Percentiles rank a stretch among this genome's conserved stretches.
Conservation (phyloP, 2,113 vertebrate species). For the Erinaceus europaeus region DNA sequence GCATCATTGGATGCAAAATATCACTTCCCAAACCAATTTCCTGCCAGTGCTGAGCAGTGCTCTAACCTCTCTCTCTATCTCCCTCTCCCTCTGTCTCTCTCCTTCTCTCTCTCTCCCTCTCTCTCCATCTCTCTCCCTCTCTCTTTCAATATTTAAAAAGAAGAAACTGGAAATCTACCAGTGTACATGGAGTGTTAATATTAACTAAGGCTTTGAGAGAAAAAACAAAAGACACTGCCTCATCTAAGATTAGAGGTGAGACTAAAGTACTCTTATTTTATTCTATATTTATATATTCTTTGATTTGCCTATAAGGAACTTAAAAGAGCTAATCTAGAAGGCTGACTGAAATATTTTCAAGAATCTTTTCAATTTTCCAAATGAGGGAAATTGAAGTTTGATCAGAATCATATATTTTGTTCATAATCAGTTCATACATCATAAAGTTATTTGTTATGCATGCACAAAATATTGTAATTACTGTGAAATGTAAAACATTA, state of each 20-base stretch:
- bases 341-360: neutral
- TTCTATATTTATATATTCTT: neutral
- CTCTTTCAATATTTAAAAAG: no score
- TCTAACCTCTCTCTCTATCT: no score
- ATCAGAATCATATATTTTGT: neutral
- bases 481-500: no score
- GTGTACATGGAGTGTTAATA: neutral
- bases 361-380: constrained; percentile 18
- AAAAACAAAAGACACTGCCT: neutral
- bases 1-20: no score
- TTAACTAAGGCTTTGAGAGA: neutral
- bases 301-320: neutral
- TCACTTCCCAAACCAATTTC: no score
- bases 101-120: no score
- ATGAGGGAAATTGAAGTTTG: neutral
- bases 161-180: neutral
- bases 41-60: no score
- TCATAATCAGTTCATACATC: constrained; percentile 25
- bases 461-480: no score
- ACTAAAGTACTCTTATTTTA: neutral
- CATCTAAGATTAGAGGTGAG: neutral
- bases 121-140: no score
- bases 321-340: neutral
- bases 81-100: no score
- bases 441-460: no score